Evolutionary conservation across 2,888 invertebrate species (phyloP), one percentile per base, ranked within the genome.

Genomic region (Leucophora obtusa): DNA sequence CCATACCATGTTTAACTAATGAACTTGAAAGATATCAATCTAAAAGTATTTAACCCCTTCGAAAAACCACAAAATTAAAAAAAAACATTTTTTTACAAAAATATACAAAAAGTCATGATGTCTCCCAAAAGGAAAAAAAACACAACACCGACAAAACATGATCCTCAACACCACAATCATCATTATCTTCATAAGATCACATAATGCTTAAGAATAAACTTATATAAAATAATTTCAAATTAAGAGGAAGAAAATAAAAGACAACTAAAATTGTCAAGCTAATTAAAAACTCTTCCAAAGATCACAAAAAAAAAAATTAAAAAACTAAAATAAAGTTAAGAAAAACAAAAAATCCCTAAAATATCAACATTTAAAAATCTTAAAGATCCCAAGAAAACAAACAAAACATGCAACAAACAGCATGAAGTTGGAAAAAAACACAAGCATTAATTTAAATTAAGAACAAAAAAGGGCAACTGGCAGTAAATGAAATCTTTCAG

Each of bases 11-110:
- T 77, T 81, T 81, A 75, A 79, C 82, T 82, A 82, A 79, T 82
- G 82, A 82, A 82, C 82, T 79, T 82, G 79, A 82, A 73, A 79
- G 82, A 82, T 82, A 82, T 82, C 76, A 79, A 82, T 82, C 82
- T 73, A 24, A 65, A 76, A 79, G 75, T 59, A 78, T 75, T 82
- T 82, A 82, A 82, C 82, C 82, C 82, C 79, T 79, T 76, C 24
- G 28, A 50, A 71, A 72, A 78, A 68, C 71, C 69, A 70, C 74
- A 79, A 75, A 82, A 79, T 70, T 68, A 72, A 63, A 54, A 53
- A 62, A 59, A 33, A 47, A 75, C 35, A 59, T 73, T 58, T 77
- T 54, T 65, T 47, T 77, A 70, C 21, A 43, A 28, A 66, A 54
- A 28, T 4, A 53, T 53, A 72, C 47, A 59, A 59, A 65, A 70